Conservation (phyloP, 2,888 invertebrate species). For the Megalurothrips usitatus region DNA sequence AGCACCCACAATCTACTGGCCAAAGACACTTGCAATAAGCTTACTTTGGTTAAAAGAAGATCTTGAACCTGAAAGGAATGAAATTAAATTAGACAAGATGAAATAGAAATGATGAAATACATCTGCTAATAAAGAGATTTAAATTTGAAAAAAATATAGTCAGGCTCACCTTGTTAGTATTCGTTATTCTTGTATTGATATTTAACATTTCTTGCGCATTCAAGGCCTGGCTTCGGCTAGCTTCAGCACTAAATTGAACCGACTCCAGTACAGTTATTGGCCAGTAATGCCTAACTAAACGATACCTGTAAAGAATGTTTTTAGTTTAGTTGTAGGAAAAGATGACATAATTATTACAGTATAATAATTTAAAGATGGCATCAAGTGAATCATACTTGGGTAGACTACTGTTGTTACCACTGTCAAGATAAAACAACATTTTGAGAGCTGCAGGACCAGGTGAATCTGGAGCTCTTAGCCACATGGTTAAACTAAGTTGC, state of each 20-base stretch:
- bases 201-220: constrained; percentile 56
- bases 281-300: constrained; percentile 62
- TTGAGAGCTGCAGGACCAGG: constrained; percentile 61
- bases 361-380: neutral
- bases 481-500: constrained; percentile 54
- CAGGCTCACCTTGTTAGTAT: constrained; percentile 51
- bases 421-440: constrained; percentile 70
- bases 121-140: constrained; percentile 34
- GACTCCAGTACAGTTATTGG: constrained; percentile 59
- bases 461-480: constrained; percentile 64
- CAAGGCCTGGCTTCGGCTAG: constrained; percentile 51
- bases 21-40: constrained; percentile 56
- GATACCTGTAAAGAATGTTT: constrained; percentile 47
- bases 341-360: constrained; percentile 20
- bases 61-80: constrained; percentile 52
- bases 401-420: constrained; percentile 40
- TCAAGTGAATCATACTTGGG: constrained; percentile 30
- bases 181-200: constrained; percentile 63
- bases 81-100: neutral
- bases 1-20: constrained; percentile 60
- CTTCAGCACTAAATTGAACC: constrained; percentile 53
- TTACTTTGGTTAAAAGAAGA: constrained; percentile 53
- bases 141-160: constrained; percentile 34
- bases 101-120: constrained; percentile 11
- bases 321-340: constrained; percentile 2